phyloP scores from a whole-genome alignment of 1,140 invertebrate species.

The Ladona fulva region DNA sequence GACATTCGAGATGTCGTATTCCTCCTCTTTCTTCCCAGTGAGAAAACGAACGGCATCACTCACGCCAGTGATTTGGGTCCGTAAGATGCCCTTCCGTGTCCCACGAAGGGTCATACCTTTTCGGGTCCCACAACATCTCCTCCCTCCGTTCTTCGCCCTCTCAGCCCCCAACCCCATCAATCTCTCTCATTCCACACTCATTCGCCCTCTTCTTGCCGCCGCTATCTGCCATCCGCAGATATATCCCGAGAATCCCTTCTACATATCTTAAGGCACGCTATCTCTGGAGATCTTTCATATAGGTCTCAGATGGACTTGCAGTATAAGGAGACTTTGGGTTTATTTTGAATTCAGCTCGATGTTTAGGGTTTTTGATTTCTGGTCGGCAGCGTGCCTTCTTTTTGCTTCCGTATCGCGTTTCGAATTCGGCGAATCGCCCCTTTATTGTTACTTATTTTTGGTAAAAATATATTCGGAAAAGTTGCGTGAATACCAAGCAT shows the following conservation, averaged over 20 bases:
- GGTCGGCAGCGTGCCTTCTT: background rate
- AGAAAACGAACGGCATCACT: no score
- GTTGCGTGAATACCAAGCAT: no score
- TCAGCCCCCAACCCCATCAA: background rate
- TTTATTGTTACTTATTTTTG: no score
- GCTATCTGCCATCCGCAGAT: background rate
- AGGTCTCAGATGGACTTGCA: background rate
- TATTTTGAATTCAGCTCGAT: background rate
- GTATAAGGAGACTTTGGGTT: background rate
- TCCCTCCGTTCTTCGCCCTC: background rate
- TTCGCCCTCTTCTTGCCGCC: background rate
- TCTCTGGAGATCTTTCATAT: background rate
- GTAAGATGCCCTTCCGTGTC: no score
- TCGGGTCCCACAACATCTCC: background rate
- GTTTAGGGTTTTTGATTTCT: background rate
- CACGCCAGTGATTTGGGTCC: no score
- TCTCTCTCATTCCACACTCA: background rate
- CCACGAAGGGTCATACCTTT: no score
- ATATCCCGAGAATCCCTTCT: background rate
- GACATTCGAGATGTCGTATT: no score
- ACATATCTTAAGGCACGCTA: background rate
- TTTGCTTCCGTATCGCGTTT: no score
- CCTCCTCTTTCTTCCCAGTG: no score
- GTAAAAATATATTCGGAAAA: no score
- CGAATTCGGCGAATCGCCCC: no score